Percentiles rank a stretch among this genome's conserved stretches.
Conservation (phyloP, 2,113 vertebrate species). For the Eudyptes chrysolophus region DNA sequence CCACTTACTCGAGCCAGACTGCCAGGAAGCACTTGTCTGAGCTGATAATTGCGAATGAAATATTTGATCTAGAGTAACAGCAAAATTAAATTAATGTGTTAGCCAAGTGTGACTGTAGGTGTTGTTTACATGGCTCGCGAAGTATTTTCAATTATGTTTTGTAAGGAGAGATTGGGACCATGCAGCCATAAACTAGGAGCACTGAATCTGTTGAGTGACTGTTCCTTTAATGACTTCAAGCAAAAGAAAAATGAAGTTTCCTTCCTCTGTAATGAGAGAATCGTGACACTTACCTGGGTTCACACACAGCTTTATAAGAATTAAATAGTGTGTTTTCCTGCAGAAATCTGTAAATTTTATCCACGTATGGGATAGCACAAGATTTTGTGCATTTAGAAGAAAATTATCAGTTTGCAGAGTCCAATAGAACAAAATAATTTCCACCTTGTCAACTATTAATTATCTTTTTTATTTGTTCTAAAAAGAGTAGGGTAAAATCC, state of each 20-base stretch:
- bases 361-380: not conserved
- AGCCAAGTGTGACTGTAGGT: not conserved
- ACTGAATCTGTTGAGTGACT: not conserved
- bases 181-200: not conserved
- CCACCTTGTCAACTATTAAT: not conserved
- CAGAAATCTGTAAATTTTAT: not conserved
- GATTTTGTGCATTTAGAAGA: not conserved
- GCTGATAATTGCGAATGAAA: not conserved
- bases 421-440: not conserved
- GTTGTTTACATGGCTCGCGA: not conserved
- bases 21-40: not conserved
- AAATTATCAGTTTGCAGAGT: not conserved
- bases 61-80: not conserved
- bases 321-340: not conserved
- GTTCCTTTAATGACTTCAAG: not conserved
- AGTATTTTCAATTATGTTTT: not conserved
- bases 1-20: not conserved
- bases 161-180: not conserved
- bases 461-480: slow-evolving; percentile 42
- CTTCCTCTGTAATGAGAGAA: not conserved
- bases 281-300: not conserved
- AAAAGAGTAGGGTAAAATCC: slow-evolving; percentile 3
- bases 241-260: not conserved
- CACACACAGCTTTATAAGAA: not conserved
- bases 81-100: not conserved